These are phyloP conservation scores for Petroica traversi DNA, from an alignment of 2,113 vertebrate species.

Conservation along the genomic window DNA sequence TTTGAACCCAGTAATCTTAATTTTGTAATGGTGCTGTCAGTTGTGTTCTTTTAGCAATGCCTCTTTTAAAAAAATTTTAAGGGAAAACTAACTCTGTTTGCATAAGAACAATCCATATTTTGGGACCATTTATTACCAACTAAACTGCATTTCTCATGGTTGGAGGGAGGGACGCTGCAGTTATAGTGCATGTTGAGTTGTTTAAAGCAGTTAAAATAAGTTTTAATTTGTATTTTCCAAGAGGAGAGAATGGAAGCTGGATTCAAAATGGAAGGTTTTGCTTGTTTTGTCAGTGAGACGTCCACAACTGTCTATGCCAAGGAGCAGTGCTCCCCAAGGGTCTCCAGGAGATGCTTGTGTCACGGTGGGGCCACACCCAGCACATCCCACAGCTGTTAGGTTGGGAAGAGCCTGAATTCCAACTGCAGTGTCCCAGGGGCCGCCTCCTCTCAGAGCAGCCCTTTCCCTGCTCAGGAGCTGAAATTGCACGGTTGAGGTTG, in stretches of 20 bases:
- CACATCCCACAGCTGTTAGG: not conserved
- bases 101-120: slow-evolving; percentile 69
- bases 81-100: slow-evolving; percentile 69
- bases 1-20: slow-evolving; percentile 85
- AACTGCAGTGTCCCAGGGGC: not conserved
- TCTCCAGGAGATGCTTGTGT: slow-evolving; percentile 14
- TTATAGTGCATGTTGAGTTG: slow-evolving; percentile 62
- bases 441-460: not conserved
- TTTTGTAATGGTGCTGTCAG: slow-evolving; percentile 93
- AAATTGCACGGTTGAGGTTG: not conserved
- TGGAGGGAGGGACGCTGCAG: slow-evolving; percentile 32
- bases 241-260: slow-evolving; percentile 39
- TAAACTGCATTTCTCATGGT: slow-evolving; percentile 35
- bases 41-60: slow-evolving; percentile 82
- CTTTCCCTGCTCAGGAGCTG: not conserved
- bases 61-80: slow-evolving; percentile 70
- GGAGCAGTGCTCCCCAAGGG: slow-evolving; percentile 19
- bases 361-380: not conserved
- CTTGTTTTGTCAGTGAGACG: not conserved
- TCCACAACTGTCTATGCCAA: slow-evolving; percentile 9
- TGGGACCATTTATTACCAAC: slow-evolving; percentile 79
- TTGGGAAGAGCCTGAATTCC: not conserved
- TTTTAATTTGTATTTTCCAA: slow-evolving; percentile 42
- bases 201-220: not conserved
- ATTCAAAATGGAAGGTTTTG: slow-evolving; percentile 39